Percentiles rank a stretch among this genome's conserved stretches.
These are phyloP conservation scores for Cygnus olor DNA, from an alignment of 2,797 vertebrate genomes.

Conservation along the genomic window DNA sequence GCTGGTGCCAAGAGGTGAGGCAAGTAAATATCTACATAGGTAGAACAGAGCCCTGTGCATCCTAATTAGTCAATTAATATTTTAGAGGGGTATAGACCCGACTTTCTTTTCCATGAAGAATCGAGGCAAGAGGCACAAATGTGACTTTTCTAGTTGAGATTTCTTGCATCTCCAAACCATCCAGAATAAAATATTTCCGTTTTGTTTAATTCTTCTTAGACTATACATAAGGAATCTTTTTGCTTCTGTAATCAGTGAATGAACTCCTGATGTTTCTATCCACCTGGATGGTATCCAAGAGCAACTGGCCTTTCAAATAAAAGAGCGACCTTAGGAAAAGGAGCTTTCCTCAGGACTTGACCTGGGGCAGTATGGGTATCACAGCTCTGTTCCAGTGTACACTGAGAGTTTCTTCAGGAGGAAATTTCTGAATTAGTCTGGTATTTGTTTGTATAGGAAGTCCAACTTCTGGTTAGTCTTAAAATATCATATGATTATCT, in stretches of 20 bases:
- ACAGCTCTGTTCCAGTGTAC: neutral
- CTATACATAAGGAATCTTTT: neutral
- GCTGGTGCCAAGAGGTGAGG: neutral
- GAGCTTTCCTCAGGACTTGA: neutral
- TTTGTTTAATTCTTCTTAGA: neutral
- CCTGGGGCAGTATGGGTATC: neutral
- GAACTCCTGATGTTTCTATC: neutral
- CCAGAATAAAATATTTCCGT: neutral
- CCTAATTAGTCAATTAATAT: neutral
- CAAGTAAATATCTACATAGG: too few species aligned
- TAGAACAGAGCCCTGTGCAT: accelerated
- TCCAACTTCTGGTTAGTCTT: neutral
- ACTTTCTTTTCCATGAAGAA: neutral
- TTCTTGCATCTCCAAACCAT: neutral
- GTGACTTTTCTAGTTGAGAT: neutral
- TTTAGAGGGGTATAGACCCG: accelerated
- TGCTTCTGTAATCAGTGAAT: neutral
- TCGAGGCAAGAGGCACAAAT: neutral
- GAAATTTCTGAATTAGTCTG: neutral
- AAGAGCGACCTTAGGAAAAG: neutral
- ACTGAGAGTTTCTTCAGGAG: neutral
- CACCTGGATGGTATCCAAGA: neutral
- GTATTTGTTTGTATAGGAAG: neutral
- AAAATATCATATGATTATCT: neutral
- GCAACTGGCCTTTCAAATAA: neutral